Evolutionary conservation across 1,140 invertebrate species (phyloP).

Genomic region (Lanistes nyassanus): DNA sequence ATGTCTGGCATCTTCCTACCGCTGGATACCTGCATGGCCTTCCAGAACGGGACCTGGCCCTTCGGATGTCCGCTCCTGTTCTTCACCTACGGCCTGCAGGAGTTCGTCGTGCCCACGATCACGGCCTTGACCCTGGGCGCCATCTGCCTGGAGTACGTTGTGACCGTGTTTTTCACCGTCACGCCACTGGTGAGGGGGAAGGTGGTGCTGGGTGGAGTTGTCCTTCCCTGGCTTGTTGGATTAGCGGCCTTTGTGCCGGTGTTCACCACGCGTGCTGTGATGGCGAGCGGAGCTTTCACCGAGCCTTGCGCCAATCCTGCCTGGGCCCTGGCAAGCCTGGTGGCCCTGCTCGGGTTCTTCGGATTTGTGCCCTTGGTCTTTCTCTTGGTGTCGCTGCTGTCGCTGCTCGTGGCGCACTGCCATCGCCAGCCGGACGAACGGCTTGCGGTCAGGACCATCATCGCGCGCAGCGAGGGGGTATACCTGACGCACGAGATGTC

Average conservation of each 20-base stretch:
- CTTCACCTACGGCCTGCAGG: constrained; percentile 18
- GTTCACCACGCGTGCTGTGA: not conserved
- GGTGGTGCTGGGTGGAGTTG: not conserved
- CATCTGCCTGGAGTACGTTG: constrained; percentile 14
- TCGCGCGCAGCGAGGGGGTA: constrained; percentile 17
- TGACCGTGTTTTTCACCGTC: constrained; percentile 7
- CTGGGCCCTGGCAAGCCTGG: not conserved
- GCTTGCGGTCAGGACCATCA: constrained; percentile 25
- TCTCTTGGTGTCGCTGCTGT: not conserved
- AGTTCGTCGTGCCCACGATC: constrained; percentile 22
- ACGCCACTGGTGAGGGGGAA: not conserved
- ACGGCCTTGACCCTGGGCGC: constrained; percentile 8
- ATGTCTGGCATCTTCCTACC: constrained; percentile 3
- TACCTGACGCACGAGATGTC: constrained; percentile 22
- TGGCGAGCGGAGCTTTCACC: not conserved
- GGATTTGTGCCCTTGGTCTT: not conserved
- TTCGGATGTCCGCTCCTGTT: not conserved
- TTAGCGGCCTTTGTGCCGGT: constrained; percentile 1
- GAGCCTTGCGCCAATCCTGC: not conserved
- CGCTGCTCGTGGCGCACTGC: constrained; percentile 5
- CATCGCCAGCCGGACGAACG: constrained; percentile 11
- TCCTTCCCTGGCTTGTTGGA: constrained; percentile 9
- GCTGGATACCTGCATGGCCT: constrained; percentile 23
- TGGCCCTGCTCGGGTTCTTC: not conserved
- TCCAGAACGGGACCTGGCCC: constrained; percentile 3